phyloP scores from a whole-genome alignment of 2,888 invertebrate genomes.

The Rhogogaster chlorosoma region DNA sequence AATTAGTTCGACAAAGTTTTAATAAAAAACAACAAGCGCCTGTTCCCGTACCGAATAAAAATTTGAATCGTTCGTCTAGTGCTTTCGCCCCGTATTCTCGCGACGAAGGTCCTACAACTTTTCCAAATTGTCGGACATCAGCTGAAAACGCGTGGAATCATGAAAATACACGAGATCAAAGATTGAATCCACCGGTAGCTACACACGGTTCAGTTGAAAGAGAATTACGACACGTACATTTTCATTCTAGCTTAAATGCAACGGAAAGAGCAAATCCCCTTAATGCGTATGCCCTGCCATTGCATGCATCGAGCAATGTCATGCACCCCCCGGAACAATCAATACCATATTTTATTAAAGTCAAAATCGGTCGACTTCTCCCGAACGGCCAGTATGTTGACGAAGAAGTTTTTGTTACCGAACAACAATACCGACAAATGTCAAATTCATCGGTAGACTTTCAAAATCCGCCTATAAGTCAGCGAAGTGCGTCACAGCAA shows the following conservation, averaged over 20 bases:
- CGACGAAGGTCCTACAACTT: neutral
- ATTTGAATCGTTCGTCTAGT: neutral
- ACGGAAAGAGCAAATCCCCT: neutral
- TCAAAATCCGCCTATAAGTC: neutral
- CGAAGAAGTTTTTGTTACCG: neutral
- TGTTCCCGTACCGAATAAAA: neutral
- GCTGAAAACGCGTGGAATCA: neutral
- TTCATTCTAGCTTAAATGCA: neutral
- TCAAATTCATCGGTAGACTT: neutral
- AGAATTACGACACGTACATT: conserved; percentile 24
- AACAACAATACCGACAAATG: conserved; percentile 16
- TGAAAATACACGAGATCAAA: neutral
- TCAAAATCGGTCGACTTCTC: neutral
- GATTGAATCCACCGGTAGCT: neutral
- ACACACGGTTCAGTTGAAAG: conserved; percentile 6
- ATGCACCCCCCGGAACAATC: neutral
- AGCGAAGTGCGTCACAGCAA: neutral
- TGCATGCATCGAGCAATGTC: neutral
- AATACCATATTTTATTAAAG: neutral
- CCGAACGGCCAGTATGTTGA: neutral
- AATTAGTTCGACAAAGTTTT: neutral
- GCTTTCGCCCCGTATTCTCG: neutral
- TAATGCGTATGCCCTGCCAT: neutral
- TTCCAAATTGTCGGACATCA: neutral
- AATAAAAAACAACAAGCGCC: neutral